phyloP scores from a whole-genome alignment of 1,140 invertebrate genomes.

The Argopecten irradians region DNA sequence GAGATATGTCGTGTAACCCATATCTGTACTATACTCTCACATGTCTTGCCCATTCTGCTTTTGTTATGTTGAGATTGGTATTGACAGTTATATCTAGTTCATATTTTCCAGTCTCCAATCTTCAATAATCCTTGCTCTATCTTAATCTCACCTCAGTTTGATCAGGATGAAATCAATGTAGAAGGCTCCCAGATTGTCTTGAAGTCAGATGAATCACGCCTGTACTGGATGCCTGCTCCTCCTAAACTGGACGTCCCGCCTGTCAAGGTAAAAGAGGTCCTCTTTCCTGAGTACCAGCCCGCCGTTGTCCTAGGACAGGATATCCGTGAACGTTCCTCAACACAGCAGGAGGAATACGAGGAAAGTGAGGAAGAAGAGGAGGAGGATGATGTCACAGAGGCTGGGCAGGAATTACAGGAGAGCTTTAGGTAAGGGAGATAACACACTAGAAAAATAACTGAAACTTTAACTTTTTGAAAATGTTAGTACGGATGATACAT shows the following conservation, averaged over 20 bases:
- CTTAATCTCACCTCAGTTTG: neutral
- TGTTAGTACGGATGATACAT: neutral
- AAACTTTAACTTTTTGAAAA: slow-evolving; percentile 38
- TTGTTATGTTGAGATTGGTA: too few relatives aligned
- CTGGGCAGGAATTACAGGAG: slow-evolving; percentile 48
- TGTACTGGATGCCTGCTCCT: slow-evolving; percentile 76
- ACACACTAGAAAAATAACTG: slow-evolving; percentile 31
- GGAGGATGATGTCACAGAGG: slow-evolving; percentile 52
- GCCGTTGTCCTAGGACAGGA: slow-evolving; percentile 39
- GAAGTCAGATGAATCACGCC: slow-evolving; percentile 68
- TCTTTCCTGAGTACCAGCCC: slow-evolving; percentile 73
- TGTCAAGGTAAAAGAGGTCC: slow-evolving; percentile 69
- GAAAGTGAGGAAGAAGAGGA: slow-evolving; percentile 58
- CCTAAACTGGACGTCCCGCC: slow-evolving; percentile 74
- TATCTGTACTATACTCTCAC: too few relatives aligned
- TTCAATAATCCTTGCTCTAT: neutral
- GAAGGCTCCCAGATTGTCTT: slow-evolving; percentile 59
- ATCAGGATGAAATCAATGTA: slow-evolving; percentile 30
- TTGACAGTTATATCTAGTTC: too few relatives aligned
- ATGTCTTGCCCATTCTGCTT: too few relatives aligned
- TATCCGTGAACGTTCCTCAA: slow-evolving; percentile 39
- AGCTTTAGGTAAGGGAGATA: slow-evolving; percentile 42
- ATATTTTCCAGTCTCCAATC: too few relatives aligned
- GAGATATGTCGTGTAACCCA: too few relatives aligned
- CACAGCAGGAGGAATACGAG: slow-evolving; percentile 58